Evolutionary conservation across 1,140 invertebrate species (phyloP).

Genomic region (Drosophila fuyamai): DNA sequence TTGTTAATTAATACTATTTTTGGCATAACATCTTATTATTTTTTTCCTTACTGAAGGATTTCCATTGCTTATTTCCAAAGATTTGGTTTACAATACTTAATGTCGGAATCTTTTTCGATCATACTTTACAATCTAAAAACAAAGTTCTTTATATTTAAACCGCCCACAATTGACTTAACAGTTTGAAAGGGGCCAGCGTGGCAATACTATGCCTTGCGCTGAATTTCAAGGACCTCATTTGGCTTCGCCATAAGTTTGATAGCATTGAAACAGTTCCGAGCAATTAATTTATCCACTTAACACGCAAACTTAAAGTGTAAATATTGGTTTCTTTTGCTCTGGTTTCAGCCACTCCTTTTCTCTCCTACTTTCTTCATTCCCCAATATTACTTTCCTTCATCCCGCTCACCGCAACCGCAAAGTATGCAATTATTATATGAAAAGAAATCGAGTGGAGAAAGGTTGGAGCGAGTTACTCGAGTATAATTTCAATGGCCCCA

Average conservation of each 20-base stretch:
- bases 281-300: conserved; percentile 80
- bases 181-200: conserved; percentile 1
- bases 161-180: neutral
- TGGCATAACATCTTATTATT: too few relatives aligned
- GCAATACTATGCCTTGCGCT: neutral
- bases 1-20: too few relatives aligned
- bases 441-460: conserved; percentile 59
- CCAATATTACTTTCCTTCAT: conserved; percentile 1
- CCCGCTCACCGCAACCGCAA: conserved; percentile 35
- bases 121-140: too few relatives aligned
- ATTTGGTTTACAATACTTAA: too few relatives aligned
- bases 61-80: too few relatives aligned
- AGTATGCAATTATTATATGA: conserved; percentile 78
- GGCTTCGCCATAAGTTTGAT: conserved; percentile 42
- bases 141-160: neutral
- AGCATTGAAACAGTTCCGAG: conserved; percentile 64
- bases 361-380: neutral
- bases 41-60: too few relatives aligned
- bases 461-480: conserved; percentile 16
- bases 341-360: neutral
- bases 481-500: conserved; percentile 59
- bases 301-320: conserved; percentile 76
- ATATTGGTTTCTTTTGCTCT: conserved; percentile 57
- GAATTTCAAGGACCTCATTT: conserved; percentile 12
- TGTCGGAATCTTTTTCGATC: too few relatives aligned